Conservation (phyloP, 2,797 vertebrate genomes). For the Setipinna tenuifilis region DNA sequence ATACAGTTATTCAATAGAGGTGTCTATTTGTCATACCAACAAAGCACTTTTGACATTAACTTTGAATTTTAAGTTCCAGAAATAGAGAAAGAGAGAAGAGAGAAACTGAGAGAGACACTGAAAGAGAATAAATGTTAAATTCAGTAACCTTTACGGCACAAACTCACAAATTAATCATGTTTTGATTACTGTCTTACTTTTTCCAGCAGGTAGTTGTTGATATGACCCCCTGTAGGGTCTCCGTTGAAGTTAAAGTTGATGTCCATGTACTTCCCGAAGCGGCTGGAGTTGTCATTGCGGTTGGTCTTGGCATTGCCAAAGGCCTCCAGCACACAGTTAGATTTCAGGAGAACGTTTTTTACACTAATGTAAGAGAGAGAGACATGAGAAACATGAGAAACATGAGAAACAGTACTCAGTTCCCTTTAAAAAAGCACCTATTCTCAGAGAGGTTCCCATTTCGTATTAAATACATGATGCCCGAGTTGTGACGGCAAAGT, state of each 20-base stretch:
- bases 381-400: background rate
- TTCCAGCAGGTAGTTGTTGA: slow-evolving; percentile 95
- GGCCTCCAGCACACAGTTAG: slow-evolving; percentile 91
- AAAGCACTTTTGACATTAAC: too few relatives aligned
- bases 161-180: background rate
- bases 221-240: slow-evolving; percentile 89
- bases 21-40: too few relatives aligned
- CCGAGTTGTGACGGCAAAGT: background rate
- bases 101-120: background rate
- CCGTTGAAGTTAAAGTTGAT: slow-evolving; percentile 98
- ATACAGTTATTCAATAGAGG: too few relatives aligned
- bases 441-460: too few relatives aligned
- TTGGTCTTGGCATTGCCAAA: slow-evolving; percentile 94
- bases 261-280: slow-evolving; percentile 97
- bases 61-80: too few relatives aligned
- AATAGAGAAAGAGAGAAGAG: too few relatives aligned
- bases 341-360: slow-evolving; percentile 89
- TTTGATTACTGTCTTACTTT: slow-evolving; percentile 76
- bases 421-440: too few relatives aligned
- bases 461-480: too few relatives aligned
- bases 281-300: slow-evolving; percentile 94
- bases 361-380: slow-evolving; percentile 69
- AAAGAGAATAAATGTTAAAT: background rate
- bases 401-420: too few relatives aligned
- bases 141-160: background rate